phyloP scores from a whole-genome alignment of 2,888 invertebrate species.

The Micropterix aruncella region DNA sequence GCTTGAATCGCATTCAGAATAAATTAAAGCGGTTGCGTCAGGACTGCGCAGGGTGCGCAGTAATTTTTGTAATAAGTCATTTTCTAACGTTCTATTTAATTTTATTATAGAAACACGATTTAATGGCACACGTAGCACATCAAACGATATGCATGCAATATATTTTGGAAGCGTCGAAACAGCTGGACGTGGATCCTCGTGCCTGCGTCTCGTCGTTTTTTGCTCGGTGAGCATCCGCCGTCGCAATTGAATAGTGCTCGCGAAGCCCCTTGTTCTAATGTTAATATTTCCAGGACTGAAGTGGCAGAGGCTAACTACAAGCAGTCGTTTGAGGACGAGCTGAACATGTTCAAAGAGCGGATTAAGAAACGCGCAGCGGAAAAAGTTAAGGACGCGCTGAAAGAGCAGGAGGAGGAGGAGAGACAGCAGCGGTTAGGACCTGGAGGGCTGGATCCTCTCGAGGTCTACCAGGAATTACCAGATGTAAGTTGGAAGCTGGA shows the following conservation, averaged over 20 bases:
- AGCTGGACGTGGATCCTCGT: conserved; percentile 83
- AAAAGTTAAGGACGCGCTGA: conserved; percentile 72
- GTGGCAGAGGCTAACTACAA: conserved; percentile 87
- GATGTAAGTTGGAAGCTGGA: too few relatives aligned
- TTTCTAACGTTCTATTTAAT: too few relatives aligned
- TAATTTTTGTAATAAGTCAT: too few relatives aligned
- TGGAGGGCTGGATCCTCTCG: conserved; percentile 95
- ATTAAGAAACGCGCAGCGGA: conserved; percentile 74
- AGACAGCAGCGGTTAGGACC: conserved; percentile 78
- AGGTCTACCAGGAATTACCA: conserved; percentile 90
- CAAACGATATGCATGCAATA: conserved; percentile 99
- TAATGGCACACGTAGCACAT: conserved; percentile 94
- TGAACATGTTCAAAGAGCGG: conserved; percentile 76
- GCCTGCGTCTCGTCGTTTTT: conserved; percentile 86
- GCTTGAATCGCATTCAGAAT: too few relatives aligned
- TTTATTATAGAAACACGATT: conserved; percentile 66
- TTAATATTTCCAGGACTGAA: conserved; percentile 55
- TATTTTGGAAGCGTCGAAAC: conserved; percentile 89
- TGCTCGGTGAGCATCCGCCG: conserved; percentile 27
- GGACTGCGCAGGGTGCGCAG: too few relatives aligned
- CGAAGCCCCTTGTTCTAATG: background rate
- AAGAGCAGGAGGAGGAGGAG: conserved; percentile 81
- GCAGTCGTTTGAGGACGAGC: conserved; percentile 86
- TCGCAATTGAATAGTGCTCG: background rate
- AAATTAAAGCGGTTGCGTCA: too few relatives aligned